Base-by-base conservation (phyloP, 1,140 invertebrate species). In the Dinothrombium tinctorium region DNA sequence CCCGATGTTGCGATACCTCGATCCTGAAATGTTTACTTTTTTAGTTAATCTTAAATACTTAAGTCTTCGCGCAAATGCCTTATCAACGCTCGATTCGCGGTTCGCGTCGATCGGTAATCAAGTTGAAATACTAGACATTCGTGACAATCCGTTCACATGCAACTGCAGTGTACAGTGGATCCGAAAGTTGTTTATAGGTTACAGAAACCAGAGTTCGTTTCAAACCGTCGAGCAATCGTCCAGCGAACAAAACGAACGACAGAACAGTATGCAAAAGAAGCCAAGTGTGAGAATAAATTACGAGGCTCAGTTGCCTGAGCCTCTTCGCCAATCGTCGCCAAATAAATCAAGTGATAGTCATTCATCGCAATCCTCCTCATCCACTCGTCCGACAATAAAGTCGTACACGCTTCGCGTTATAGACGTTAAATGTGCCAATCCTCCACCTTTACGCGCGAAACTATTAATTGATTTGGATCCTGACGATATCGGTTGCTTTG, bases 81-180 rank as follows among this genome's bases (percentile, higher is more conserved):
- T 36, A 3, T 11, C 17, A 12, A 15, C 17, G 5, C 33, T 36
- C 23, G 33, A 36, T n/a, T 9, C 15, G 4, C 20, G 12, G 12
- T 12, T 36, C 7, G 12, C 33, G 9, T 21, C n/a, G 8, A 36
- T 36, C 23, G 33, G 12, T 8, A 21, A 36, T 36, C 33, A 17
- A 15, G 2, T 36, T 7, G 17, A 36, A 21, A 12, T 36, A 21
- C 17, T 36, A n/a, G 33, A 36, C 23, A 22, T 36, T 36, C 33
- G 33, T 9, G 33, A 22, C 20, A 36, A 36, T 21, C 33, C 33
- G 12, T 36, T 36, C 33, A 36, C 33, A 36, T 36, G 33, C 23
- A 36, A 36, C n/a, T 36, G 33, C 20, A 15, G 12, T 21, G 33
- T 36, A n/a, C 33, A 36, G 23, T 36, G 33, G 33, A 36, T 36